A percentile compares a stretch with the other conserved stretches of the same genome.
Conservation (phyloP, 2,888 invertebrate genomes). For the Lampropteryx suffumata region DNA sequence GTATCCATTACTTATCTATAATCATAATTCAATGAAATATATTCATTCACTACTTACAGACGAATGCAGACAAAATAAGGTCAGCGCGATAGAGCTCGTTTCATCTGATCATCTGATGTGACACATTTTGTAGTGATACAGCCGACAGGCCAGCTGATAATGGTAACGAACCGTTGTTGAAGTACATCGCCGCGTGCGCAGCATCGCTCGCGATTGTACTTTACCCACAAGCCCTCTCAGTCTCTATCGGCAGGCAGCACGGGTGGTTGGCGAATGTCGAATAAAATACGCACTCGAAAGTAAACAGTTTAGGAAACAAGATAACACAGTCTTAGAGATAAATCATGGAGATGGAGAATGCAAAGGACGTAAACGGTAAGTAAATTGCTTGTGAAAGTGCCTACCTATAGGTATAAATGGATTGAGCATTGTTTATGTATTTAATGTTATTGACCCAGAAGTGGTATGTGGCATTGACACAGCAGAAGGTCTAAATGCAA, state of each 20-base stretch:
- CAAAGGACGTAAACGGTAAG: conserved; percentile 19
- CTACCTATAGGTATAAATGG: neutral
- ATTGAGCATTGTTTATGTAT: neutral
- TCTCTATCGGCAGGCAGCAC: conserved; percentile 1
- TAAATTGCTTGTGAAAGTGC: conserved; percentile 12
- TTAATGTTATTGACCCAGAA: conserved; percentile 9
- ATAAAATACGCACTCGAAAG: conserved; percentile 5
- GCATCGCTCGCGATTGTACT: conserved; percentile 5
- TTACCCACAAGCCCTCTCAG: neutral
- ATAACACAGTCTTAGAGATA: neutral
- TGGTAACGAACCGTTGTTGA: conserved; percentile 2
- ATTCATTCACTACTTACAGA: no score
- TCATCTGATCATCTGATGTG: neutral
- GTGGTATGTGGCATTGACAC: conserved; percentile 22
- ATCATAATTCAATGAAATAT: no score
- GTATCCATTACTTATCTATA: no score
- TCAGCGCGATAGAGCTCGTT: neutral
- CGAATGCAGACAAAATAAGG: no score
- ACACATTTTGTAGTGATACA: conserved; percentile 1
- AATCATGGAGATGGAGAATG: conserved; percentile 19
- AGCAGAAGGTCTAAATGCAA: conserved; percentile 19
- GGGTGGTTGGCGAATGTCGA: neutral
- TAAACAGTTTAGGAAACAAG: conserved; percentile 9
- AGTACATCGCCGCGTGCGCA: conserved; percentile 17
- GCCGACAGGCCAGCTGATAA: conserved; percentile 6